phyloP scores from a whole-genome alignment of 1,140 invertebrate genomes.

The Notospermus geniculatus region DNA sequence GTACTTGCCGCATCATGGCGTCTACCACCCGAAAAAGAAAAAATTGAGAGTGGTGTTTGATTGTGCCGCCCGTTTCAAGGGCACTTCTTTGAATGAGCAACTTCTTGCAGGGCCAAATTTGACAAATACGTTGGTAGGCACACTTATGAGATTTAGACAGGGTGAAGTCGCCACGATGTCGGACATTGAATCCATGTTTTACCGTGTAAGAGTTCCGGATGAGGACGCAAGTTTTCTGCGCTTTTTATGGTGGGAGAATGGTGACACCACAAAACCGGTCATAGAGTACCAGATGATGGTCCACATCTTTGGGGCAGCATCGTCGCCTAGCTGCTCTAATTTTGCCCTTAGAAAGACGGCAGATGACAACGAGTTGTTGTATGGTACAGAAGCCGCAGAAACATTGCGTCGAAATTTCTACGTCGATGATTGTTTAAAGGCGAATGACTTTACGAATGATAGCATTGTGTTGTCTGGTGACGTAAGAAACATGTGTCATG shows the following conservation, averaged over 20 bases:
- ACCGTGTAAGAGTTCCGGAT: conserved; percentile 20
- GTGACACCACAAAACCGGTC: conserved; percentile 10
- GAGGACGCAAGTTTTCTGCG: too few species aligned
- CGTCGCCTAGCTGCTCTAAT: conserved; percentile 24
- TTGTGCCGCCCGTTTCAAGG: too few species aligned
- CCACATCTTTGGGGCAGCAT: too few species aligned
- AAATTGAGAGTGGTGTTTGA: too few species aligned
- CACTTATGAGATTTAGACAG: conserved; percentile 29
- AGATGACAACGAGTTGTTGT: conserved; percentile 2
- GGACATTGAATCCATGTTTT: conserved; percentile 30
- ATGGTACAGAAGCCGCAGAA: conserved; percentile 5
- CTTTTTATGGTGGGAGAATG: too few species aligned
- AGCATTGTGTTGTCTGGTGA: background rate
- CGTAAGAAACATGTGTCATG: background rate
- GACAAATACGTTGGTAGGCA: conserved; percentile 36
- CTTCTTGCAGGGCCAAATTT: conserved; percentile 45
- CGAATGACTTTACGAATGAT: background rate
- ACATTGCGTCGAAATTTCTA: conserved; percentile 22
- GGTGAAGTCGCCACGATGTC: too few species aligned
- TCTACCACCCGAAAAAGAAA: too few species aligned
- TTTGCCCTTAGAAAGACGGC: conserved; percentile 22
- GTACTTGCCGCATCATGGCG: conserved; percentile 30
- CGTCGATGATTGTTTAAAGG: conserved; percentile 23
- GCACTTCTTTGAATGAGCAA: too few species aligned
- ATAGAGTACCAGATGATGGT: conserved; percentile 24